Evolutionary conservation across 2,888 invertebrate genomes (phyloP).

Genomic region (Phalera bucephala): DNA sequence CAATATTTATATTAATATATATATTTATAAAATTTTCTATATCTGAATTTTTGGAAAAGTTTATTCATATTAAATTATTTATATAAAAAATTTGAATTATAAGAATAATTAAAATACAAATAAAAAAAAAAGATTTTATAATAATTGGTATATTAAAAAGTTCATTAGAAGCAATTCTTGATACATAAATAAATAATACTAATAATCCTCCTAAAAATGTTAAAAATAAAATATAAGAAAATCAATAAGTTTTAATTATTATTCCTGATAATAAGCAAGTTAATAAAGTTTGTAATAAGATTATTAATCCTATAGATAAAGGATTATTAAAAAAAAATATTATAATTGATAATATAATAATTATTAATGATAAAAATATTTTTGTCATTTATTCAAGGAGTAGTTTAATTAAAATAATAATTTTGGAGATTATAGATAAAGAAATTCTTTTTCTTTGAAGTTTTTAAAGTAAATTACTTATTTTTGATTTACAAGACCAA

Average conservation of each 20-base stretch:
- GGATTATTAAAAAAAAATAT: slow-evolving; percentile 70
- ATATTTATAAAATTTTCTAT: slow-evolving; percentile 36
- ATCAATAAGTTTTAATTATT: slow-evolving; percentile 80
- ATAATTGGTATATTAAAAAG: slow-evolving; percentile 64
- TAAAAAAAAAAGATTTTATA: slow-evolving; percentile 36
- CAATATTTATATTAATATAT: slow-evolving; percentile 44
- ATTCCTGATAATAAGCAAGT: slow-evolving; percentile 70
- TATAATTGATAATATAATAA: slow-evolving; percentile 52
- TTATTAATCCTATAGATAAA: slow-evolving; percentile 77
- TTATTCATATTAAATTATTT: slow-evolving; percentile 54
- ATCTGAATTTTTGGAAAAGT: slow-evolving; percentile 51
- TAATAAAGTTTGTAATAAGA: slow-evolving; percentile 79
- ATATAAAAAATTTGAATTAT: slow-evolving; percentile 38
- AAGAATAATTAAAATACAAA: slow-evolving; percentile 27
- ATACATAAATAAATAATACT: slow-evolving; percentile 86
- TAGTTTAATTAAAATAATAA: slow-evolving; percentile 87
- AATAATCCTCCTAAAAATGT: slow-evolving; percentile 85
- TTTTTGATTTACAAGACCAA: slow-evolving; percentile 87
- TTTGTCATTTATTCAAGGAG: slow-evolving; percentile 79
- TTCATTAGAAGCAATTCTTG: slow-evolving; percentile 85
- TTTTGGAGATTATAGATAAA: slow-evolving; percentile 87
- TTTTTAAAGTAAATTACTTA: slow-evolving; percentile 82
- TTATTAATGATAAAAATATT: slow-evolving; percentile 58
- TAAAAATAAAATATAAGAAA: slow-evolving; percentile 84
- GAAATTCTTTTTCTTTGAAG: slow-evolving; percentile 81